Evolutionary conservation across 2,888 invertebrate genomes (phyloP), one percentile per base, ranked within the genome.

Genomic region (Xanthorhoe designata): DNA sequence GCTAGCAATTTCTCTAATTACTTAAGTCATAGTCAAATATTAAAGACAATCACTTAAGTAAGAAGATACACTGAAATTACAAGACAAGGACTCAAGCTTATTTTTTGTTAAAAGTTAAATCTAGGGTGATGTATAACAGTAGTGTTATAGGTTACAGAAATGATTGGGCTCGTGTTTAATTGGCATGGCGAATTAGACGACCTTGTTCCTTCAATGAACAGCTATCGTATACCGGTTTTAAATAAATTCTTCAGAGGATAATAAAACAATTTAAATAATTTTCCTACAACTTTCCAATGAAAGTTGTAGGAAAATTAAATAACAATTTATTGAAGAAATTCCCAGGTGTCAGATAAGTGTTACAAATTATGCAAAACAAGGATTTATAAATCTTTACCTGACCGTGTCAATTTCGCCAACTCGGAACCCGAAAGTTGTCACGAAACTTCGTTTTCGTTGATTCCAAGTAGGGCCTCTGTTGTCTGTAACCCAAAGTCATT

Each of bases 201-300:
- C 79, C 80, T 79, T 77, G 73, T 79, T 77, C 73, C 77, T 76
- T 68, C 75, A 69, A 78, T 74, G 67, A 47, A 54, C 42, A 24
- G 61, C 49, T 47, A 53, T 53, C 51, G 64, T 45, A 32, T 51
- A 38, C 67, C 60, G 63, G 62, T 64, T 69, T 60, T 53, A 18
- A 17, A 47, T 53, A 24, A 38, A 32, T 57, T 35, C 2, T 35
- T 45, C 9, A 29, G 47, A 53, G 19, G 19, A 61, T 49, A 61
- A 53, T 59, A 59, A 53, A 64, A 59, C 58, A n/a, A 55, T 65
- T 60, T 55, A 0, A 19, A 17, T 56, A 47, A 55, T 55, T 55
- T 54, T 42, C n/a, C 29, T 1, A 15, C 24, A 35, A 59, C 62
- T 62, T 59, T 62, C n/a, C 54, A 62, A 62, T 62, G 51, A 45